Base-by-base conservation (phyloP, 2,888 invertebrate species). In the Drosophila fulvimacula region DNA sequence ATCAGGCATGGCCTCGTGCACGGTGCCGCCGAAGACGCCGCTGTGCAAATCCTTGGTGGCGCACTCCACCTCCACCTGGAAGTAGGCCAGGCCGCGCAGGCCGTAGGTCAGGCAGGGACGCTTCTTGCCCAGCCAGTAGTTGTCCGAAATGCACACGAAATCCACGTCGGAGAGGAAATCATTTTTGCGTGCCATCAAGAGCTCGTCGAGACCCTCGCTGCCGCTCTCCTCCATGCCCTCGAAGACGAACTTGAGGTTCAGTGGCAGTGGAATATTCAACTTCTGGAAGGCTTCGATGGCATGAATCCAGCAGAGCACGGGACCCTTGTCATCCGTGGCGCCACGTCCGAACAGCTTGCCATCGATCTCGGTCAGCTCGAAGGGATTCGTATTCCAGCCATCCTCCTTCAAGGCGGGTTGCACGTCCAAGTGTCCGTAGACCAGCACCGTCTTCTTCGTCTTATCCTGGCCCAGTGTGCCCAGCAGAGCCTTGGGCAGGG, bases 151-250 rank as follows among this genome's bases (percentile, higher is more conserved):
- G 92, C 99, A 99, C 17, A 98, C 97, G 93, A 95, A 99, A 92
- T 99, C 98, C 0, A 98, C 96, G 90, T 95, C 94, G 59, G 95
- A 94, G 38, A 99, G 94, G 92, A 98, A 98, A 79, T 96, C 95
- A 27, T 90, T 71, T 64, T 96, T 96, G 78, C 94, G 93, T 0
- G 94, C 91, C 79, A 93, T 93, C 0, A 99, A 93, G 11, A 98
- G 93, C 0, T 96, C 96, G 91, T 98, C 98, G 27, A 99, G 93
- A n/a, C 99, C 99, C 91, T 97, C 96, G 68, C 98, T 99, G 7
- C 99, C 99, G 69, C 96, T 96, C 92, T 99, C 99, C 93, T 99
- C 99, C 99, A 99, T 99, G 61, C 98, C 98, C 94, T 99, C 99
- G 91, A 99, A 96, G 15, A 97, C 95, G 92, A 99, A 99, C 94